These are phyloP conservation scores for Galeruca laticollis DNA, from an alignment of 2,888 invertebrate genomes.

Conservation along the genomic window DNA sequence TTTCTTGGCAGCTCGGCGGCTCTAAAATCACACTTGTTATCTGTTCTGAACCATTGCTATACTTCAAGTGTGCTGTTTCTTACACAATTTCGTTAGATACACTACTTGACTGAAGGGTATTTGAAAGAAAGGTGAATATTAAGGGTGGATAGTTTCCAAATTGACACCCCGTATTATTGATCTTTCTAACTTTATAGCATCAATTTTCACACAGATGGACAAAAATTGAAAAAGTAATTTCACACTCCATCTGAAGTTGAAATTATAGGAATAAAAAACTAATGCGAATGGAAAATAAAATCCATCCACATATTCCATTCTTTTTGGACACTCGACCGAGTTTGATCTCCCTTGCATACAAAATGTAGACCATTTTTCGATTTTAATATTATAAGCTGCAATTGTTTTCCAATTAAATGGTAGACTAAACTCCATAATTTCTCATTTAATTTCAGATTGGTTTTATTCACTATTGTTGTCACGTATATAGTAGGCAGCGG, in stretches of 20 bases:
- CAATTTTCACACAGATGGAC: neutral
- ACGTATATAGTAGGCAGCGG: conserved; percentile 12
- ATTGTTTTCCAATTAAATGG: conserved; percentile 57
- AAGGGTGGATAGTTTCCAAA: too few species aligned
- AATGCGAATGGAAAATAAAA: conserved; percentile 2
- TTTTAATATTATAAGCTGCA: conserved; percentile 41
- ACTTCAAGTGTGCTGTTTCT: too few species aligned
- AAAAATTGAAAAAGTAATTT: conserved; percentile 11
- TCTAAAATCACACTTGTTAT: too few species aligned
- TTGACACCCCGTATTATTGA: too few species aligned
- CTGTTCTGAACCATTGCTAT: too few species aligned
- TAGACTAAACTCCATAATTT: conserved; percentile 52
- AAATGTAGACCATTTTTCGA: conserved; percentile 28
- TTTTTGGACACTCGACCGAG: conserved; percentile 1
- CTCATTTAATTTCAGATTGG: conserved; percentile 50
- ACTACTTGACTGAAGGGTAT: too few species aligned
- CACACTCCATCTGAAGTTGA: neutral
- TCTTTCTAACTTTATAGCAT: neutral
- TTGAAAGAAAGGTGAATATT: too few species aligned
- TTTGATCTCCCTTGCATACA: conserved; percentile 19
- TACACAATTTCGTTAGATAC: too few species aligned
- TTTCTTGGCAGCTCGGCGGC: too few species aligned
- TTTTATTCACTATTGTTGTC: conserved; percentile 30
- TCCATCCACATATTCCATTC: conserved; percentile 17
- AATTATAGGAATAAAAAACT: neutral